Base-by-base conservation (phyloP, 2,888 invertebrate genomes). In the Drosophila tripunctata region DNA sequence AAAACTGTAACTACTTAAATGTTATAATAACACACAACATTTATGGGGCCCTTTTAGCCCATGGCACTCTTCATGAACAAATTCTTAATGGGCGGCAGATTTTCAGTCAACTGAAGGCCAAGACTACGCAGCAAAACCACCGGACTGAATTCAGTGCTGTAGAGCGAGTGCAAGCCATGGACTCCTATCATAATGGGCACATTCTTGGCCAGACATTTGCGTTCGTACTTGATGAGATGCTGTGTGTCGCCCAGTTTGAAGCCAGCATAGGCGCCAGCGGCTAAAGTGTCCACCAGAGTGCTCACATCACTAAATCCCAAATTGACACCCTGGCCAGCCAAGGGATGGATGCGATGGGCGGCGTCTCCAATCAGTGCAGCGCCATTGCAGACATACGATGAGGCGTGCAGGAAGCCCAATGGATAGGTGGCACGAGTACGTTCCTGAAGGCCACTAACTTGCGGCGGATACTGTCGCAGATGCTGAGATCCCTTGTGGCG, bases 311-410 rank as follows among this genome's bases (percentile, higher is more conserved):
- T 97, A 90, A 99, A 98, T 1, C 99, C 99, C 40, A 99, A 93
- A 92, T 99, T 99, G 0, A 99, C 97, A 5, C 99, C 99, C 92
- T 99, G 99, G 0, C 99, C 99, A 31, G 99, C 99, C 74, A 99
- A 91, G 0, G 99, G 99, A 92, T 99, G 99, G 15, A 99, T 94
- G 73, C 98, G 93, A 92, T 99, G 96, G 0, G 97, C 96, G 36
- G 97, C 96, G 91, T 97, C 97, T 0, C 99, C 99, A 44, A 99
- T 93, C 1, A 99, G 92, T 10, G 94, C 98, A 4, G 96, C 95
- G 4, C 97, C 94, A 3, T 94, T 93, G n/a, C 93, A 93, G 0
- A 96, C 94, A 90, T 99, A 99, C 79, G 95, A 93, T 0, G 96
- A 94, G 40, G 98, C 95, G 90, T 99, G 98, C 0, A 97, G 96